Evolutionary conservation across 2,888 invertebrate species (phyloP).

Genomic region (Eupsilia transversa): DNA sequence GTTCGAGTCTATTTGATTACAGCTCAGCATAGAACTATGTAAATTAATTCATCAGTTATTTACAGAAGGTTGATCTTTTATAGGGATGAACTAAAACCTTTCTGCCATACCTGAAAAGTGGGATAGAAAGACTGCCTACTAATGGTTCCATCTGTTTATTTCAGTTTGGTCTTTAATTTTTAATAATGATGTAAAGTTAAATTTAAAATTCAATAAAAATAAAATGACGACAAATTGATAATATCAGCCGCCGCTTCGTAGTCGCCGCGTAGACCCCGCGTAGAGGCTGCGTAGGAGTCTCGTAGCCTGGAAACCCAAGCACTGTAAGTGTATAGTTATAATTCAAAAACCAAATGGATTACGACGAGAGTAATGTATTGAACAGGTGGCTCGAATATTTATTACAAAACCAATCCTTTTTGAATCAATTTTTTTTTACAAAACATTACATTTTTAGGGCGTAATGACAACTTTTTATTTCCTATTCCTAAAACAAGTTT

Average conservation of each 20-base stretch:
- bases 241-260: not conserved
- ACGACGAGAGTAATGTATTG: not conserved
- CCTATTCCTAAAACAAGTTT: not conserved
- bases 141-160: not conserved
- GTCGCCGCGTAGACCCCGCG: not conserved
- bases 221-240: not conserved
- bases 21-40: slow-evolving; percentile 31
- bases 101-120: not conserved
- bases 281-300: not conserved
- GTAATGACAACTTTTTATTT: not conserved
- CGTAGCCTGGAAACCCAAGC: not conserved
- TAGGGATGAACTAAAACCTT: slow-evolving; percentile 4
- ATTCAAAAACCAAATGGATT: not conserved
- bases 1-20: slow-evolving; percentile 34
- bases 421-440: too few relatives aligned
- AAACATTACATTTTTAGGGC: not conserved
- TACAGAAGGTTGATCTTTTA: slow-evolving; percentile 9
- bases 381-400: not conserved
- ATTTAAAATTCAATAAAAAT: not conserved
- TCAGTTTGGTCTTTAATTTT: not conserved
- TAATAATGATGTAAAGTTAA: not conserved
- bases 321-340: not conserved
- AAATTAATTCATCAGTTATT: slow-evolving; percentile 43
- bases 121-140: not conserved
- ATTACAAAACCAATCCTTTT: not conserved